These are phyloP conservation scores for Chelidonichthys spinosus DNA, from an alignment of 2,797 vertebrate species.

Conservation along the genomic window DNA sequence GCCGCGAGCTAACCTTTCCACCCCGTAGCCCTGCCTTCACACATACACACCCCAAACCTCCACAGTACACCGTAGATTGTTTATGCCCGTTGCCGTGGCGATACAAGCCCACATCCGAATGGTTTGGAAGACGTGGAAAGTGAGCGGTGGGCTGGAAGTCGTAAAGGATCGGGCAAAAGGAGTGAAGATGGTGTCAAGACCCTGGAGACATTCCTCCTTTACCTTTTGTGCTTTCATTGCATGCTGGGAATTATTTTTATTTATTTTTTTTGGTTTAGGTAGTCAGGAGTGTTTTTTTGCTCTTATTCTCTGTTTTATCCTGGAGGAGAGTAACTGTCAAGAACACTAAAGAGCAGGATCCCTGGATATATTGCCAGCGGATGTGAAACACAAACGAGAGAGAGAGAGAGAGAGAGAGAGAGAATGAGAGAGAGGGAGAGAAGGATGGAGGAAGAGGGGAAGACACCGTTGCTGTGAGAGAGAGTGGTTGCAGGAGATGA, in stretches of 20 bases:
- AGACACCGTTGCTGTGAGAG: conserved; percentile 9
- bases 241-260: neutral
- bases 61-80: conserved; percentile 21
- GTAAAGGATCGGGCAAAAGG: conserved; percentile 14
- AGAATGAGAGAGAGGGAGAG: conserved; percentile 19
- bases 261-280: conserved; percentile 38
- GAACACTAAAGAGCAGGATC: conserved; percentile 72
- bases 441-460: conserved; percentile 23
- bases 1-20: conserved; percentile 46
- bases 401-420: conserved; percentile 1
- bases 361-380: conserved; percentile 52
- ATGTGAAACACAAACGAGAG: conserved; percentile 44
- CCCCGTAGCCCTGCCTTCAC: neutral
- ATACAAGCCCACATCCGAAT: conserved; percentile 53
- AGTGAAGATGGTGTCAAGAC: conserved; percentile 42
- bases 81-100: conserved; percentile 18
- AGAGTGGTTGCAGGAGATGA: conserved; percentile 3
- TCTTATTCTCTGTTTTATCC: conserved; percentile 65
- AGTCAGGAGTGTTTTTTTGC: conserved; percentile 37
- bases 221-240: conserved; percentile 44
- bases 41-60: conserved; percentile 14
- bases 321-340: conserved; percentile 72
- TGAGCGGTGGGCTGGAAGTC: conserved; percentile 6
- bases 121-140: conserved; percentile 28
- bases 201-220: conserved; percentile 50